Base-by-base conservation (phyloP, 2,113 vertebrate genomes). In the Nothobranchius furzeri region DNA sequence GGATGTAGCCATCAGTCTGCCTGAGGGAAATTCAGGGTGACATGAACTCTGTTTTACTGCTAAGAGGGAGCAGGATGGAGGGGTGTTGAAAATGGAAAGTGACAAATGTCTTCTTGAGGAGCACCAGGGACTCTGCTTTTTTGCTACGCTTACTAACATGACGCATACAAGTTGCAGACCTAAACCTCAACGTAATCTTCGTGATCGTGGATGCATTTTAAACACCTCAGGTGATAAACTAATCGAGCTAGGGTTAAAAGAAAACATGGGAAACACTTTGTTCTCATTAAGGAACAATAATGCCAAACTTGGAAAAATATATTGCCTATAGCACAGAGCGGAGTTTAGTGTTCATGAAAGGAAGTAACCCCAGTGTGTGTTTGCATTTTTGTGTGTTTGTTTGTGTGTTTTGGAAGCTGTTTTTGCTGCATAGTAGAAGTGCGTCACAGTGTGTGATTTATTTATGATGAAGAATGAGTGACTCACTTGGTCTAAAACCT, bases 101-200 rank as follows among this genome's bases (percentile, higher is more conserved):
- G 86, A 80, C 80, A 87, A 84, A 85, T 74, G 72, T 80, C 75
- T 79, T 85, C 81, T 85, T 81, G 73, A 68, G 45, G 60, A 76
- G 43, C 51, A 56, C 48, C 58, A 65, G 55, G 13, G 48, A 80
- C 55, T 69, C 40, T 65, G 40, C 46, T 79, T 51, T 70, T 77
- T 3, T 46, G 6, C 36, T 75, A 35, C 56, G 57, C 60, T 68
- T 13, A 49, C 40, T 58, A 37, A 73, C 11, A 52, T n/a, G 43
- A 63, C 37, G 15, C 11, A 66, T 30, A 30, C 30, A 3, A 30
- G 30, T 30, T 30, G 30, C 4, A 30, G 4, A 30, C 30, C 30
- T 1, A 4, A 30, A 30, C 30, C 30, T 4, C 30, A 30, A 30
- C 30, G 4, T 30, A 30, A 30, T 30, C 30, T 4, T 3, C 2